These are phyloP conservation scores for Columbina picui DNA, from an alignment of 2,113 vertebrate species.

Conservation along the genomic window DNA sequence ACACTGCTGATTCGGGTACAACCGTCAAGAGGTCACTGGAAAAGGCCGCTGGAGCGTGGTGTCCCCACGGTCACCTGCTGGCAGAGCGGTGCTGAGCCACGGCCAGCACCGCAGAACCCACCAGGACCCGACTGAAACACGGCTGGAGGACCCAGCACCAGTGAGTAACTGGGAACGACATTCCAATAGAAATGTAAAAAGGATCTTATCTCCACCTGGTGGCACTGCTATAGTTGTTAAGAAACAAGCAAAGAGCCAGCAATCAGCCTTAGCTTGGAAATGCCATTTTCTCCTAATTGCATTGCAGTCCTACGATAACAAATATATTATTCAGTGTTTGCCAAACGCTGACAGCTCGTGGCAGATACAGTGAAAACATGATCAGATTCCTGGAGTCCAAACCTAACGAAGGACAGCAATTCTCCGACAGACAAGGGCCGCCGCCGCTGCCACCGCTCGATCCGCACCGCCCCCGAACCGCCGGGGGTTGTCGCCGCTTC, in stretches of 20 bases:
- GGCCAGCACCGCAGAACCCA: accelerated
- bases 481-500: no score
- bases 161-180: accelerated
- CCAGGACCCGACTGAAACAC: accelerated
- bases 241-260: not conserved
- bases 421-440: accelerated
- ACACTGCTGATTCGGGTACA: not conserved
- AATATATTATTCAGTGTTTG: accelerated
- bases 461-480: no score
- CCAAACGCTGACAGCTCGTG: accelerated
- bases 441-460: not conserved
- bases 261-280: accelerated
- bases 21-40: not conserved
- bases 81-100: not conserved
- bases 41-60: not conserved
- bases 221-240: not conserved
- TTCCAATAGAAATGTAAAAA: no score
- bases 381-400: accelerated
- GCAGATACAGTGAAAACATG: accelerated
- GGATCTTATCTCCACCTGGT: constrained; percentile 18
- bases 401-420: accelerated
- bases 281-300: accelerated
- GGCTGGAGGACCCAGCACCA: accelerated
- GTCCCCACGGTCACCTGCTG: no score
- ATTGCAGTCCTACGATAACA: accelerated